phyloP scores from a whole-genome alignment of 2,797 vertebrate genomes.

The Chrysocyon brachyurus region DNA sequence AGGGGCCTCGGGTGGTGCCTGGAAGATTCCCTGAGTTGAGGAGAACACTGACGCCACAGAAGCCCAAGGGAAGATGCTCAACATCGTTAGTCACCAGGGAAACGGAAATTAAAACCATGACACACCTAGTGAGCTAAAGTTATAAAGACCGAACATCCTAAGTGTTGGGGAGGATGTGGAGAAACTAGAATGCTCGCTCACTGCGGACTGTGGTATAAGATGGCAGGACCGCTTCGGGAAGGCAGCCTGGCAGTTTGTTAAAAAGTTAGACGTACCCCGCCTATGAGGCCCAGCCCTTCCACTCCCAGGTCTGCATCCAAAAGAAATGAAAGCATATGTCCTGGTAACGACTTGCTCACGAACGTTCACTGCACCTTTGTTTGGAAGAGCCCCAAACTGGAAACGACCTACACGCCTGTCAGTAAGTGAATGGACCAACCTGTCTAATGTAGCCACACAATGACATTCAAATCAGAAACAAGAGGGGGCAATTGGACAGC shows the following conservation, averaged over 20 bases:
- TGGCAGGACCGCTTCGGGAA: neutral
- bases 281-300: neutral
- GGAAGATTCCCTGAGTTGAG: neutral
- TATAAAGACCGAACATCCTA: neutral
- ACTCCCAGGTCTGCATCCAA: neutral
- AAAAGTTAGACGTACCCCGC: neutral
- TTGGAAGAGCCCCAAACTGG: neutral
- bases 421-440: neutral
- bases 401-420: neutral
- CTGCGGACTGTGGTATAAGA: fast-evolving
- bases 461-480: neutral
- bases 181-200: fast-evolving
- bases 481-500: neutral
- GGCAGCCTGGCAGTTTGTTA: neutral
- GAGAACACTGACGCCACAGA: too few relatives aligned
- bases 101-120: neutral
- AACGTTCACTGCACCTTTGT: neutral
- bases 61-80: neutral
- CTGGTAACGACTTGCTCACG: fast-evolving
- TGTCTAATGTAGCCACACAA: neutral
- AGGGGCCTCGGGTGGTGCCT: neutral
- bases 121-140: neutral
- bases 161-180: neutral
- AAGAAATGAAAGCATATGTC: neutral
- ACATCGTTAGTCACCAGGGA: neutral